Evolutionary conservation across 2,888 invertebrate genomes (phyloP).

Genomic region (Octonoba sinensis): DNA sequence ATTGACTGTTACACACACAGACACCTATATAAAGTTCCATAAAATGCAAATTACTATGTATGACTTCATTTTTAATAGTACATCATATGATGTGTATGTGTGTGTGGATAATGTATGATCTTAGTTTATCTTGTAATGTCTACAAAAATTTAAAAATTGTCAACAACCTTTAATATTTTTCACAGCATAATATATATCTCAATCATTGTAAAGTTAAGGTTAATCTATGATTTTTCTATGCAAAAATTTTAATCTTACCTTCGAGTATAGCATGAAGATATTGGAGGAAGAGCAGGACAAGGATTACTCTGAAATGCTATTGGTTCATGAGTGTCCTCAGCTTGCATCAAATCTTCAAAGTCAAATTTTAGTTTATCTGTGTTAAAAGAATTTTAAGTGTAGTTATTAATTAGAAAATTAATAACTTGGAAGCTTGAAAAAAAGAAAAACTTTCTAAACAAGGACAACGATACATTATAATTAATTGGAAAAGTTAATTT

Average conservation of each 20-base stretch:
- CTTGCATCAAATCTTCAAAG: constrained; percentile 18
- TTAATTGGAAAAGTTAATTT: background rate
- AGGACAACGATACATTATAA: background rate
- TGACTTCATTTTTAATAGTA: too few species aligned
- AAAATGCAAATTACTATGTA: too few species aligned
- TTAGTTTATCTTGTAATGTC: too few species aligned
- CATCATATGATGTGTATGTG: too few species aligned
- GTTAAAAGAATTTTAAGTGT: background rate
- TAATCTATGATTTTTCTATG: too few species aligned
- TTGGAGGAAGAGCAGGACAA: constrained; percentile 22
- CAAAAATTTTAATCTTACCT: constrained; percentile 18
- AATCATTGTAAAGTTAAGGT: too few species aligned
- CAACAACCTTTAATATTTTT: too few species aligned
- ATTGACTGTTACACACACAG: too few species aligned
- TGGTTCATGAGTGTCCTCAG: constrained; percentile 7
- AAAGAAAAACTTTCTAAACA: background rate
- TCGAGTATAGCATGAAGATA: constrained; percentile 30
- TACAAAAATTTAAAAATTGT: too few species aligned
- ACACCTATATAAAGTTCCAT: too few species aligned
- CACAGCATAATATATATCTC: too few species aligned
- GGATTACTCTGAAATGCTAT: background rate
- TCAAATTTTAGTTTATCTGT: constrained; percentile 36
- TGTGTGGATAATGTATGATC: too few species aligned
- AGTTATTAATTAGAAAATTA: background rate
- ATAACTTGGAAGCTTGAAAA: background rate